Base-by-base conservation (phyloP, 2,113 vertebrate genomes). In the Syrmaticus mikado region DNA sequence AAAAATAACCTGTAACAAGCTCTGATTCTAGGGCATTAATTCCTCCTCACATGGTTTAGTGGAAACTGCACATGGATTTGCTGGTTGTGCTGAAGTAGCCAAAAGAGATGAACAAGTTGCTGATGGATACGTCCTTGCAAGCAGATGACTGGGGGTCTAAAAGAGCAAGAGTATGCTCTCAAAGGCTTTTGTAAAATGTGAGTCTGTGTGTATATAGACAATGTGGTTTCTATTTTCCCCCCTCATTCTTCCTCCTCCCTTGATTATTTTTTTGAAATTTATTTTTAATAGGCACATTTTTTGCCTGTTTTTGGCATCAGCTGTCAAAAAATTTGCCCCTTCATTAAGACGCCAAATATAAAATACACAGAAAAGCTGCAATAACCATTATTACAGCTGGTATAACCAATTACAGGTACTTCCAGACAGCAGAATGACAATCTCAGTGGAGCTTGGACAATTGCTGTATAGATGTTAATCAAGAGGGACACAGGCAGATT, bases 401-500 rank as follows among this genome's bases (percentile, higher is more conserved):
- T 85, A 43, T 36, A 71, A 88, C 71, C 85, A 94, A 66, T 96
- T 97, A 92, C 62, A 89, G 82, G 40, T 93, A 80, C 40, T 89
- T 89, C 66, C 62, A 92, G 89, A 60, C 60, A 85, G 67, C 82
- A 75, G 74, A 93, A 85, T 89, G 64, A 87, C 76, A 94, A 58
- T 52, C 15, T 82, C 67, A 71, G 80, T 78, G 68, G 93, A 93
- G 78, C 92, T 53, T 85, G 92, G 89, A 89, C 95, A 93, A 52
- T 94, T 93, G 85, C 78, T 73, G 38, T n/a, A 15, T 38, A 85
- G 92, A 94, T 2, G 25, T 89, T 97, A 96, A 97, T 96, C 61
- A 90, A 75, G 85, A 92, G 58, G 80, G 96, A 97, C 93, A 85
- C 22, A 4, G 22, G 36, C 32, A 11, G 87, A 92, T 88, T 91